Base-by-base conservation (phyloP, 2,888 invertebrate genomes). In the Ochlodes sylvanus region DNA sequence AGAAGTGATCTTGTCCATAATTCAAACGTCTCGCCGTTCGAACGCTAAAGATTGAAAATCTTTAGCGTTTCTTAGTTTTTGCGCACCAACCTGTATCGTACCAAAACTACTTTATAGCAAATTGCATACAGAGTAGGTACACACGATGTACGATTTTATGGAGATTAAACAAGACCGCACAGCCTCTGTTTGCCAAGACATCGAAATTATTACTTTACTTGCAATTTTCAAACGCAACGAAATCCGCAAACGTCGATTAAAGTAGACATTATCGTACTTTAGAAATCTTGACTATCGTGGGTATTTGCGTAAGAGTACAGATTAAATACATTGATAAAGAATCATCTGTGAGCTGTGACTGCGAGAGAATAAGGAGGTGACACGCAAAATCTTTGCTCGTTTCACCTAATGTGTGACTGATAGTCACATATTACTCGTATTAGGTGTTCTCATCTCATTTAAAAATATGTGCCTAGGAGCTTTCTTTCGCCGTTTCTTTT, bases 311-410 rank as follows among this genome's bases (percentile, higher is more conserved):
- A 60, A 60, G 58, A 62, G 52, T 60, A 57, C 27, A 58, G 42
- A 60, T 66, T 15, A 67, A 34, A 61, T 38, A 19, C 44, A 60
- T 38, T 38, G 66, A 64, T 61, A 57, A 62, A 57, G 14, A 62
- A 50, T 70, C 70, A 58, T 67, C 58, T 64, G 63, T 69, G 47
- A 38, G 67, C 58, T 64, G 63, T 69, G 38, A 38, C 32, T 63
- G 63, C 44, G 54, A 47, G n/a, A 42, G 41, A 15, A 12, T 38
- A 0, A 14, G 47, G 64, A 14, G 10, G 58, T 67, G 44, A 50
- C 54, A 67, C 21, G 57, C 57, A 15, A 60, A 38, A 38, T 38
- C 10, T 38, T 38, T 38, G 38, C 38, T 38, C 38, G 38, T 38
- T 38, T 38, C 12, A 38, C 38, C 38, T 12, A 10, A 2, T 38